Conservation (phyloP, 2,888 invertebrate species). For the Ormyrus labotus region DNA sequence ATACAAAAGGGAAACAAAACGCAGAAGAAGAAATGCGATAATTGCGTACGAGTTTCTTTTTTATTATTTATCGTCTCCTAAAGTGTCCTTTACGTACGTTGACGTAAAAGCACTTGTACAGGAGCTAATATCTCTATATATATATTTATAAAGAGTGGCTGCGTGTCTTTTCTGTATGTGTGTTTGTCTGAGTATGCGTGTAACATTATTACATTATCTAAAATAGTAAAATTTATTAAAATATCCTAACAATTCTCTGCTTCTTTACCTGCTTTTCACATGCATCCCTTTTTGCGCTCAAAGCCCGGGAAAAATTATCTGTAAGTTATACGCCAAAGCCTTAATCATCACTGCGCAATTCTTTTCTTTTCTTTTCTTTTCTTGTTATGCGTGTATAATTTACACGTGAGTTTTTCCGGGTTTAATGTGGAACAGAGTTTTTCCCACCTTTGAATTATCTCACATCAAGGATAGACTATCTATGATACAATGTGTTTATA, state of each 20-base stretch:
- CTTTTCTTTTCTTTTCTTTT: not conserved
- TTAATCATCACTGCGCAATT: too few relatives aligned
- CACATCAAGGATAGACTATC: slow-evolving; percentile 44
- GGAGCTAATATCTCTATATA: slow-evolving; percentile 20
- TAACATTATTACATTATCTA: slow-evolving; percentile 38
- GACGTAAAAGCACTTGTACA: slow-evolving; percentile 7
- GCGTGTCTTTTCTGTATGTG: not conserved
- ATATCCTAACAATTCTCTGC: slow-evolving; percentile 48
- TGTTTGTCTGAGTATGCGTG: not conserved
- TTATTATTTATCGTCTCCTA: slow-evolving; percentile 3
- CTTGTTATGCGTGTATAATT: slow-evolving; percentile 12
- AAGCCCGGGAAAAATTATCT: slow-evolving; percentile 27
- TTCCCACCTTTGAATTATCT: slow-evolving; percentile 23
- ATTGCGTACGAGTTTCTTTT: slow-evolving; percentile 25
- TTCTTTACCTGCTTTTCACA: not conserved
- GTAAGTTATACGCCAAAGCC: slow-evolving; percentile 28
- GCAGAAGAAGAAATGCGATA: slow-evolving; percentile 39
- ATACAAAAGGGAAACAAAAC: slow-evolving; percentile 5
- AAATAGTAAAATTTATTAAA: slow-evolving; percentile 52
- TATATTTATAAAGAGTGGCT: slow-evolving; percentile 1
- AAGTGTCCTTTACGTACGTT: slow-evolving; percentile 4
- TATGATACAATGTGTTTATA: slow-evolving; percentile 48
- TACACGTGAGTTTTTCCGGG: slow-evolving; percentile 28
- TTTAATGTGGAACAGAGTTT: not conserved
- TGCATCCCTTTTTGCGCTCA: not conserved